Evolutionary conservation across 2,797 vertebrate genomes (phyloP), one percentile per base, ranked within the genome.

Genomic region (Pachyuromys duprasi): DNA sequence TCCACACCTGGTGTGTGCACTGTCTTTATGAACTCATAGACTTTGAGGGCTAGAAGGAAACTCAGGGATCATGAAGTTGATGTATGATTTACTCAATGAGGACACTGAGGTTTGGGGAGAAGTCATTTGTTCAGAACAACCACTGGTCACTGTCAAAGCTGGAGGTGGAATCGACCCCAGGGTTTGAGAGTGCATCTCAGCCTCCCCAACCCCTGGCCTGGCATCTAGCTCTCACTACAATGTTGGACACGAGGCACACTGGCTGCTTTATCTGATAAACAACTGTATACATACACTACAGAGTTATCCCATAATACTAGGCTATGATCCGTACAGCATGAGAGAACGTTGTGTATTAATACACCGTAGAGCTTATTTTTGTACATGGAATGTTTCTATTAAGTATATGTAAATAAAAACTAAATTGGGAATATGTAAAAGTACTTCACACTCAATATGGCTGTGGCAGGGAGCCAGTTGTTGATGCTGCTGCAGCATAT

Each of bases 401-500:
- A 83, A 26, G 33, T 42, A 39, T 39, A 92, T 78, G 60, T 33
- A 96, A 89, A 94, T n/a, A 96, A 78, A 95, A 72, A 79, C 76
- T 87, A 90, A 92, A 31, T 67, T 79, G 31, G 31, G 31, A 62
- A 12, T 53, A 76, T 91, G 63, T 60, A 74, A 87, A 94, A 87
- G 86, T 82, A 82, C 86, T 45, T 62, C 49, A 81, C 45, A 57
- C 45, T 93, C 84, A 69, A 18, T 42, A 89, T 92, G 60, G 67
- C 36, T 83, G 24, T 90, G 92, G 81, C 91, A 89, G 86, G 93
- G 31, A 87, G 86, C 81, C 76, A 72, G 45, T 57, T 84, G 57
- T 42, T 67, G 42, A 2, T 74, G 36, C 49, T 33, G 33, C 24
- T 65, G 49, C 31, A 15, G 3, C 7, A 33, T 11, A n/a, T 31